Percentiles rank a stretch among this genome's conserved stretches.
Evolutionary conservation across 2,888 invertebrate genomes (phyloP).

Genomic region (Eubasilissa splendida): DNA sequence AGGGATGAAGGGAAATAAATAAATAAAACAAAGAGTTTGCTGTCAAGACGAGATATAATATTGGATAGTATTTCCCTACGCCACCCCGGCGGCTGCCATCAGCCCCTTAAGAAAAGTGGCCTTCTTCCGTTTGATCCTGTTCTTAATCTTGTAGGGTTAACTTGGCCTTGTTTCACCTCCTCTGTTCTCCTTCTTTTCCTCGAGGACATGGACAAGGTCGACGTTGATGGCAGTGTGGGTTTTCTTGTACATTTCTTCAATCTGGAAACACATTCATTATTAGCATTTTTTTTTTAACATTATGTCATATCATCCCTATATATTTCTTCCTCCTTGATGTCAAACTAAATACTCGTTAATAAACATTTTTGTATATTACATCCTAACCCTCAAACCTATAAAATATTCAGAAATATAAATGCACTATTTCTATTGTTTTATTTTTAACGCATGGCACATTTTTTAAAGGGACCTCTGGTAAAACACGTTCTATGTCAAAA

Average conservation of each 20-base stretch:
- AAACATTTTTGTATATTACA: too few relatives aligned
- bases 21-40: conserved; percentile 26
- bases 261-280: conserved; percentile 69
- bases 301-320: too few relatives aligned
- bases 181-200: conserved; percentile 75
- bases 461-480: too few relatives aligned
- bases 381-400: too few relatives aligned
- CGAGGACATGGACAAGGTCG: conserved; percentile 82
- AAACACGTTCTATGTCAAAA: too few relatives aligned
- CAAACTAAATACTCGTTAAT: too few relatives aligned
- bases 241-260: conserved; percentile 95
- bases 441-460: too few relatives aligned
- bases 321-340: too few relatives aligned
- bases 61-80: conserved; percentile 17
- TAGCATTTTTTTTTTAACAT: too few relatives aligned
- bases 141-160: conserved; percentile 91
- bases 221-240: conserved; percentile 94
- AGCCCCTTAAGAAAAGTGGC: conserved; percentile 81
- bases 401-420: too few relatives aligned
- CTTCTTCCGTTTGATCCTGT: conserved; percentile 95
- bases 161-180: conserved; percentile 93
- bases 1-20: neutral
- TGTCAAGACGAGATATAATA: conserved; percentile 24
- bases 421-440: too few relatives aligned
- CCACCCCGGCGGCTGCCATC: conserved; percentile 62